Conservation (phyloP, 2,888 invertebrate species). For the Pocota personata region DNA sequence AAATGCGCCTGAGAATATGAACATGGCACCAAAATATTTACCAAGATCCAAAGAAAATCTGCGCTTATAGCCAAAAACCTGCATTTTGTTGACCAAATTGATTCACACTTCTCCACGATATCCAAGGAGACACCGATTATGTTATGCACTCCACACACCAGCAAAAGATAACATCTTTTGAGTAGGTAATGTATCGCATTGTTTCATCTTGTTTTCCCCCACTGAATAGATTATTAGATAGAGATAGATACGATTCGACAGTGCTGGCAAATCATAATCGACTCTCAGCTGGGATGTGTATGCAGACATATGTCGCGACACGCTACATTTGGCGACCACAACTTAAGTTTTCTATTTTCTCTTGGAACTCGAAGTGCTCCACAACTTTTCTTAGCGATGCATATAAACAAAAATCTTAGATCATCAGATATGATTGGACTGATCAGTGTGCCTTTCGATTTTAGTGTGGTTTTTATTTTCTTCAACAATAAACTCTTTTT, state of each 20-base stretch:
- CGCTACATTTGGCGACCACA: slow-evolving; percentile 22
- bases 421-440: slow-evolving; percentile 40
- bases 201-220: slow-evolving; percentile 53
- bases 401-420: slow-evolving; percentile 44
- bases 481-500: background rate
- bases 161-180: slow-evolving; percentile 50
- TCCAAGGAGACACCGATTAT: slow-evolving; percentile 34
- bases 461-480: background rate
- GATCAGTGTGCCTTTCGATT: slow-evolving; percentile 32
- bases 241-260: background rate
- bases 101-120: slow-evolving; percentile 51
- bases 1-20: background rate
- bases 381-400: slow-evolving; percentile 23
- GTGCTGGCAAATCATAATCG: slow-evolving; percentile 53
- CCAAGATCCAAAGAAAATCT: background rate
- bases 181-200: slow-evolving; percentile 63
- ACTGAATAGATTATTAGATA: slow-evolving; percentile 53
- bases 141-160: background rate
- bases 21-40: slow-evolving; percentile 11
- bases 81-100: slow-evolving; percentile 39
- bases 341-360: slow-evolving; percentile 21
- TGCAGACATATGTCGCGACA: slow-evolving; percentile 19
- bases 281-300: background rate
- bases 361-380: background rate
- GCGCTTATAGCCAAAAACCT: background rate